These are phyloP conservation scores for Orycteropus afer DNA, from an alignment of 2,113 vertebrate species.

Conservation along the genomic window DNA sequence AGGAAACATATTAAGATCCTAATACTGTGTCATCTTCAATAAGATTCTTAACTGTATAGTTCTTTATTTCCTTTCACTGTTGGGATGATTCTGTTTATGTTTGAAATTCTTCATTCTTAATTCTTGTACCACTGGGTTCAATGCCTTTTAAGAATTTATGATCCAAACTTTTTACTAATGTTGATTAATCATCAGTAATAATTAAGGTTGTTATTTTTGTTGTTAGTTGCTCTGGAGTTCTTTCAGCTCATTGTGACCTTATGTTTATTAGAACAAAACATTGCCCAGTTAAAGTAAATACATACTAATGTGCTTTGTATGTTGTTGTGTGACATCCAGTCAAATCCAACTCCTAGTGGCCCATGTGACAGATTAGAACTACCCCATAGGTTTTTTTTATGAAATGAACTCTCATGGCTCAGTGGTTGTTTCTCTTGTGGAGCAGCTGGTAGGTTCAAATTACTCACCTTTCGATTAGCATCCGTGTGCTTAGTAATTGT, in stretches of 20 bases:
- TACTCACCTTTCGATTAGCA: not conserved
- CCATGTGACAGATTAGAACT: too few relatives aligned
- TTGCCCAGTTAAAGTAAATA: not conserved
- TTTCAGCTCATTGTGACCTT: too few relatives aligned
- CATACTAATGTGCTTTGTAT: not conserved
- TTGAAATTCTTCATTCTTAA: too few relatives aligned
- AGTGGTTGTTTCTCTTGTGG: not conserved
- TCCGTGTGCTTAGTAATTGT: not conserved
- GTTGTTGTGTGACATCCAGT: too few relatives aligned
- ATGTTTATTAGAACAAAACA: too few relatives aligned
- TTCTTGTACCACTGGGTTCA: too few relatives aligned
- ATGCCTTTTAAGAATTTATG: not conserved
- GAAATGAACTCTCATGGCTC: too few relatives aligned
- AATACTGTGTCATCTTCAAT: not conserved
- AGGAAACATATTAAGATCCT: not conserved
- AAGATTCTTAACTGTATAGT: not conserved
- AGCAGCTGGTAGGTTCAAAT: not conserved
- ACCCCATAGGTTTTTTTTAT: too few relatives aligned
- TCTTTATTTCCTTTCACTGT: not conserved
- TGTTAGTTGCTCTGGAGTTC: too few relatives aligned
- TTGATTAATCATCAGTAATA: not conserved
- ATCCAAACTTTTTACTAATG: not conserved
- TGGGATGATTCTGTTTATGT: not conserved
- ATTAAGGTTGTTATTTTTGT: not conserved
- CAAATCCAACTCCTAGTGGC: too few relatives aligned